A percentile compares a stretch with the other conserved stretches of the same genome.
These are phyloP conservation scores for Thecocarcelia acutangulata DNA, from an alignment of 2,888 invertebrate species.

Conservation along the genomic window DNA sequence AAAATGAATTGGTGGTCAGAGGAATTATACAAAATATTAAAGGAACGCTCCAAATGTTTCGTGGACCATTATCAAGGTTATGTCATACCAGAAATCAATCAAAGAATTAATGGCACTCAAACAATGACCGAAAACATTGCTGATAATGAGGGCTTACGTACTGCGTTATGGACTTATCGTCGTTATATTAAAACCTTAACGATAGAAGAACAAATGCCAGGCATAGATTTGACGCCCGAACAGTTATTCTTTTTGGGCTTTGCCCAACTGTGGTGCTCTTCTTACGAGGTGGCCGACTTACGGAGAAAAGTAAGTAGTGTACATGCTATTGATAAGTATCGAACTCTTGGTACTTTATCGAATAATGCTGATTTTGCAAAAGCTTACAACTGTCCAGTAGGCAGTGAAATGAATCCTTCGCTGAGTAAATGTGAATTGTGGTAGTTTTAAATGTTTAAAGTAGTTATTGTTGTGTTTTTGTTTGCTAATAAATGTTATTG, in stretches of 20 bases:
- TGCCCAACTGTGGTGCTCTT: slow-evolving; percentile 78
- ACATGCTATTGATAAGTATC: slow-evolving; percentile 77
- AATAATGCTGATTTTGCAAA: too few relatives aligned
- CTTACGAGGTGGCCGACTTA: slow-evolving; percentile 75
- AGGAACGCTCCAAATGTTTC: slow-evolving; percentile 76
- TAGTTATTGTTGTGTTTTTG: too few relatives aligned
- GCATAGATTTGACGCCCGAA: too few relatives aligned
- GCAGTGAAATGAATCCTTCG: slow-evolving; percentile 76
- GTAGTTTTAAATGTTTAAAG: slow-evolving; percentile 69
- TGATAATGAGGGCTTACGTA: slow-evolving; percentile 76
- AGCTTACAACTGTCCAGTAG: slow-evolving; percentile 75
- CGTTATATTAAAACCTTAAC: slow-evolving; percentile 72
- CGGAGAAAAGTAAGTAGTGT: slow-evolving; percentile 76
- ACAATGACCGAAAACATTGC: slow-evolving; percentile 79
- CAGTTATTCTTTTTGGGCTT: slow-evolving; percentile 79
- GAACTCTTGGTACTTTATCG: slow-evolving; percentile 77
- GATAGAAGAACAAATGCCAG: slow-evolving; percentile 76
- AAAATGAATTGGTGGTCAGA: slow-evolving; percentile 76
- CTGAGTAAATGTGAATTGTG: slow-evolving; percentile 75
- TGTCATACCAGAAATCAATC: slow-evolving; percentile 77
- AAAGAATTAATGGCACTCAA: slow-evolving; percentile 74
- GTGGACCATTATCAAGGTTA: slow-evolving; percentile 75
- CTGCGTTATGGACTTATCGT: slow-evolving; percentile 75
- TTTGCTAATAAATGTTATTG: too few relatives aligned
- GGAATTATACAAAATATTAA: slow-evolving; percentile 74